These are phyloP conservation scores for Acheta domesticus DNA, from an alignment of 2,888 invertebrate species.

Conservation along the genomic window DNA sequence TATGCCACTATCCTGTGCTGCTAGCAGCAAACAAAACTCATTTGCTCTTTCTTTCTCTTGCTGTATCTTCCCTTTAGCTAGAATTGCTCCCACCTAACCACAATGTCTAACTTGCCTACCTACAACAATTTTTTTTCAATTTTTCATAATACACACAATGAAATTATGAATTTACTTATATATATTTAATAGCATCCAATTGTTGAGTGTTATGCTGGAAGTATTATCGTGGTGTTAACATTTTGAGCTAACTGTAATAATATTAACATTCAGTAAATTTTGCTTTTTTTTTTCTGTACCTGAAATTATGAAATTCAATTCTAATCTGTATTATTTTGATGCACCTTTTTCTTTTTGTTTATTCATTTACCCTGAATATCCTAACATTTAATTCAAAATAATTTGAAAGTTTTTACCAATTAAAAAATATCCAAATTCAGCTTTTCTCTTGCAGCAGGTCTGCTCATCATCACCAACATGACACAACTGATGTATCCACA, in stretches of 20 bases:
- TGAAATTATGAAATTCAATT: not conserved
- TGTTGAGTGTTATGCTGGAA: not conserved
- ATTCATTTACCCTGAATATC: conserved; percentile 10
- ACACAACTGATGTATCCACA: conserved; percentile 9
- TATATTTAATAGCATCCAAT: not conserved
- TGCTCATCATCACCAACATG: conserved; percentile 18
- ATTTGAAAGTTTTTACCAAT: not conserved
- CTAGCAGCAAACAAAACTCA: conserved; percentile 18
- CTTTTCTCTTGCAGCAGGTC: conserved; percentile 18
- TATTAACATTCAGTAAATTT: not conserved
- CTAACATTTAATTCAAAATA: not conserved
- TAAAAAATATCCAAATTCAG: conserved; percentile 1
- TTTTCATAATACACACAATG: not conserved
- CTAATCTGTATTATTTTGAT: conserved; percentile 6
- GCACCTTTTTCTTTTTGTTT: conserved; percentile 9
- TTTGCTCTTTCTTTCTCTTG: conserved; percentile 9
- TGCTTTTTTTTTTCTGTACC: not conserved
- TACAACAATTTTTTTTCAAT: not conserved
- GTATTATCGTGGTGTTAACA: conserved; percentile 2
- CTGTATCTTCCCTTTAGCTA: conserved; percentile 2
- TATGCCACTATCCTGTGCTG: conserved; percentile 46
- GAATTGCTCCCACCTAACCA: conserved; percentile 10
- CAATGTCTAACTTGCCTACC: conserved; percentile 3
- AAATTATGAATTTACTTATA: conserved; percentile 3
- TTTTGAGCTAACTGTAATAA: not conserved